Evolutionary conservation across 2,888 invertebrate species (phyloP), one percentile per base, ranked within the genome.

Genomic region (Caenorhabditis sp.): DNA sequence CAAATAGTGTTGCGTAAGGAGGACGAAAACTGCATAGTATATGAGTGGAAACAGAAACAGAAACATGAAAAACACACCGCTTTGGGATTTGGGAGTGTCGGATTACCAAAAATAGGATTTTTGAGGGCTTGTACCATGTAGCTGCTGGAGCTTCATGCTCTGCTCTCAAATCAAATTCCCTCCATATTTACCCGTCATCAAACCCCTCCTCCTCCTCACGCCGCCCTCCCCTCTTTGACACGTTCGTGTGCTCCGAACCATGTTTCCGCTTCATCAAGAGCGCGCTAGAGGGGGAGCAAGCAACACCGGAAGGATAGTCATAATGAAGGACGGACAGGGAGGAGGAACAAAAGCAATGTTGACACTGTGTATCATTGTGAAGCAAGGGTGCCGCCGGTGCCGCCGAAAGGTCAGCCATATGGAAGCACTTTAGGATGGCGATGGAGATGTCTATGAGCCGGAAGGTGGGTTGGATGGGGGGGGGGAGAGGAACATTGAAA

Each of bases 301-400:
- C 65, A 74, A 76, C 67, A 76, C 76, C 67, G 76, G 76, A 76
- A 76, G 76, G 76, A 67, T 76, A 67, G 76, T 65, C 65, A 67
- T 58, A 67, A 65, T 58, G 74, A 74, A 64, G 65, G 28, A 18
- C 64, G 37, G 60, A 0, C 35, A 26, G 35, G 28, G 11, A 35
- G 20, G 18, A 62, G 50, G 64, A n/a, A 65, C 74, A 74, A 72
- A 56, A 32, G 71, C 53, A 5, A 20, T 60, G 60, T 60, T 60
- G 37, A 60, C 60, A 60, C 40, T 60, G 60, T 60, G 60, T 40
- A 40, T 40, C 60, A 40, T 37, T 22, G 22, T n/a, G n/a, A n/a
- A n/a, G n/a, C 6, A 24, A 9, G 50, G 50, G 50, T 18, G 50
- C 50, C 50, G 50, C 40, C 15, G 47, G n/a, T 9, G 26, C 56